Base-by-base conservation (phyloP, 2,797 vertebrate genomes). In the Tamandua tetradactyla region DNA sequence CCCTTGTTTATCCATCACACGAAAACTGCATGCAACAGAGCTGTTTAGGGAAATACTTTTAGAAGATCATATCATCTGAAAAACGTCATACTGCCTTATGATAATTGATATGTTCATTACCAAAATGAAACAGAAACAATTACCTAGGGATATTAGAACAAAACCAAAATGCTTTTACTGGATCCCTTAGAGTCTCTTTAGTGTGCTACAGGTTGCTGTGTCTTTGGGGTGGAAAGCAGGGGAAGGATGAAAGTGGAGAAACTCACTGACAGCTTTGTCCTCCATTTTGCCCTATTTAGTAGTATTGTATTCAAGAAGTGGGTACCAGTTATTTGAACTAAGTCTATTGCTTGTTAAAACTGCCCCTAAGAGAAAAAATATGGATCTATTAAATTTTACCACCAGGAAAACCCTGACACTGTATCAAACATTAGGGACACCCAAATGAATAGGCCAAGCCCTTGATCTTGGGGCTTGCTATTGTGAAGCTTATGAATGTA, bases 271-370 rank as follows among this genome's bases (percentile, higher is more conserved):
- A 49, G 27, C 20, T 89, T 82, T 72, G 74, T 32, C 23, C 42
- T 64, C 87, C 76, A 37, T 40, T 69, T 82, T 80, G 40, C n/a
- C 37, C 93, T 88, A 10, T 75, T 35, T 42, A 12, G 80, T 69
- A 10, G n/a, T 94, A 20, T n/a, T 4, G 6, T 76, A 78, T 64
- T 52, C 80, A 81, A 52, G 62, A n/a, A 12, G n/a, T 22, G 14
- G 18, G n/a, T 37, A 79, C 10, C 42, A 57, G 69, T 30, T 80
- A 49, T 87, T 84, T 76, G 9, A 89, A 76, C 18, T 66, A 27
- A 55, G 37, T 81, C 37, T 78, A 18, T 89, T 95, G 18, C 80
- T 80, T 84, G 8, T 69, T 80, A 66, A 91, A 95, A 92, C 42
- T 44, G 20, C 10, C 25, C 13, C n/a, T n/a, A n/a, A n/a, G n/a